Base-by-base conservation (phyloP, 2,113 vertebrate species). In the Alces alces region DNA sequence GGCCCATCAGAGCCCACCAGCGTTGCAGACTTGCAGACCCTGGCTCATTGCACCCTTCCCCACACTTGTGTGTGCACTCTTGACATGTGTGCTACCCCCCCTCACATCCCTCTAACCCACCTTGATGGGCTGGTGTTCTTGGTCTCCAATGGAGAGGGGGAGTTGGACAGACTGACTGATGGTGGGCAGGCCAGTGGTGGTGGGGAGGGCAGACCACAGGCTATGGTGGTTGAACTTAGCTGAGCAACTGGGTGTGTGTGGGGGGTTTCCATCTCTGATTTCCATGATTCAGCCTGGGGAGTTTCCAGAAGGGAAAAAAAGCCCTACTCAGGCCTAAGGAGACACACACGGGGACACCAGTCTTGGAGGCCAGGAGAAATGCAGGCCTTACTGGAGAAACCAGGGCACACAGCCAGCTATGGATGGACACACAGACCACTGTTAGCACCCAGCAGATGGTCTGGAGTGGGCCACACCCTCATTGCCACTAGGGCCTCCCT, bases 271-370 rank as follows among this genome's bases (percentile, higher is more conserved):
- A 1, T 93, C 91, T 97, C 91, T 90, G 55, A 96, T 95, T 93
- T 90, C 88, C 85, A 92, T 98, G 94, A 97, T 96, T 98, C 94
- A 96, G 52, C 70, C 95, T 86, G 39, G 95, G 95, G 95, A 96
- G 96, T 97, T 98, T 98, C 93, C 94, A 97, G 70, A 90, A 60
- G 47, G 91, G 36, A 54, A 82, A 43, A 57, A 60, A 96, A 94
- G 66, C 17, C 82, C 92, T 3, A 6, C 43, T 86, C 54, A 60
- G 50, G 60, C n/a, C 89, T 27, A 82, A 73, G 52, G 27, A 96
- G 86, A 94, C 9, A 19, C 57, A 84, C 54, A 76, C 0, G 2
- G 87, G 52, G 84, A 87, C 60, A 73, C 6, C 47, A 82, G 80
- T 50, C 73, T 78, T 66, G 30, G 93, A 54, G 86, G 28, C 78